Evolutionary conservation across 2,797 vertebrate genomes (phyloP).

Genomic region (Ibycter americanus): DNA sequence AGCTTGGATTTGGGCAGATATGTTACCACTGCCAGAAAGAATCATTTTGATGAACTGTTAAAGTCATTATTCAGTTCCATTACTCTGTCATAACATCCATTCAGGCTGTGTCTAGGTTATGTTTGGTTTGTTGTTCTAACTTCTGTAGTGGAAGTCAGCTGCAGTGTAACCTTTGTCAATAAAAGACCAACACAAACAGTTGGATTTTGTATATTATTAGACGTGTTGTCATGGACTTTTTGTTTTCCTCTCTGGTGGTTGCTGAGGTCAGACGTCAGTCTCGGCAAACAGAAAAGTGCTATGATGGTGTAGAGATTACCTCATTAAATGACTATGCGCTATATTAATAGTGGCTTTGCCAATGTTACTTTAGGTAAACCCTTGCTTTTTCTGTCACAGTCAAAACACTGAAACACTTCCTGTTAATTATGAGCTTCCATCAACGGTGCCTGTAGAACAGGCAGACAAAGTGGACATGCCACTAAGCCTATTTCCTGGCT

Average conservation of each 20-base stretch:
- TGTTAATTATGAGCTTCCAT: conserved; percentile 31
- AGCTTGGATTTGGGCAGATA: neutral
- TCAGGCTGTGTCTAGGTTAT: conserved; percentile 43
- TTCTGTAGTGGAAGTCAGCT: conserved; percentile 47
- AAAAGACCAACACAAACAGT: conserved; percentile 23
- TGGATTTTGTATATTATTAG: conserved; percentile 8
- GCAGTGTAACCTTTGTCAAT: conserved; percentile 29
- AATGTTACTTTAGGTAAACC: conserved; percentile 65
- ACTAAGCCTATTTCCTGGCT: neutral
- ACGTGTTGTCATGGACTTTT: conserved; percentile 32
- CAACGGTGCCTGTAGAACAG: neutral
- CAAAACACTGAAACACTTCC: conserved; percentile 65
- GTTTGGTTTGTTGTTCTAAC: conserved; percentile 46
- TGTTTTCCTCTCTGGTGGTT: conserved; percentile 52
- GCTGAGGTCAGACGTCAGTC: conserved; percentile 60
- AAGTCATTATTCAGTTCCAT: conserved; percentile 44
- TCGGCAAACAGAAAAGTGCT: neutral
- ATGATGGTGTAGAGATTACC: conserved; percentile 40
- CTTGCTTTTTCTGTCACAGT: conserved; percentile 61
- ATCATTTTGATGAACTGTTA: conserved; percentile 48
- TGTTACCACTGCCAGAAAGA: conserved; percentile 34
- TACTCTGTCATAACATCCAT: conserved; percentile 43
- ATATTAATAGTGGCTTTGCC: conserved; percentile 40
- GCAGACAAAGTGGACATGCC: neutral
- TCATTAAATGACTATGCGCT: conserved; percentile 59